phyloP scores from a whole-genome alignment of 1,140 invertebrate species.

The Magallana angulata region DNA sequence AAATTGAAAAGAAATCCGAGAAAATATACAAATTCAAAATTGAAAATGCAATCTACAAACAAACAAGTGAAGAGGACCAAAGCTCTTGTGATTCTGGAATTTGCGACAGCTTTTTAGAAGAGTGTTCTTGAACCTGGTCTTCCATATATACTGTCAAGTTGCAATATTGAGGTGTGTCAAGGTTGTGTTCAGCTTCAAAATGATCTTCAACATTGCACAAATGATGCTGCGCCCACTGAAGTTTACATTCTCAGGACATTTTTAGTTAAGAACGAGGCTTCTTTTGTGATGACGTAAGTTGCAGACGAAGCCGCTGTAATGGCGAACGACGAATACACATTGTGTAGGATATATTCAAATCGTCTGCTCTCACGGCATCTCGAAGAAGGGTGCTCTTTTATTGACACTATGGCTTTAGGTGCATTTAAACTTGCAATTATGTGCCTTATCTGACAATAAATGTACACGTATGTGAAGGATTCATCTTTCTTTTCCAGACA shows the following conservation, averaged over 20 bases:
- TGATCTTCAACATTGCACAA: neutral
- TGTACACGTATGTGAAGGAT: too few species aligned
- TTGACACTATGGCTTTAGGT: too few species aligned
- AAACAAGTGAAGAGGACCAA: slow-evolving; percentile 36
- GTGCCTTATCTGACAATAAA: too few species aligned
- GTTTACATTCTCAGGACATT: slow-evolving; percentile 20
- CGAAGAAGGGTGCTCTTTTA: too few species aligned
- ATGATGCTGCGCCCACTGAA: neutral
- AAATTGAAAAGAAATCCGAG: neutral
- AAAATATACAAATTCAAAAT: slow-evolving; percentile 22
- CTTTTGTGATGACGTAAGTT: neutral
- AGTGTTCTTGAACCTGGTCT: neutral
- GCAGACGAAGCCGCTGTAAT: neutral
- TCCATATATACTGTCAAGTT: neutral
- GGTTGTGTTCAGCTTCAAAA: neutral
- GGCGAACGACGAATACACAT: neutral
- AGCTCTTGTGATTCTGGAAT: slow-evolving; percentile 40
- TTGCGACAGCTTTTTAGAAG: neutral
- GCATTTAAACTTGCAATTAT: too few species aligned
- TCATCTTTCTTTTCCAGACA: too few species aligned
- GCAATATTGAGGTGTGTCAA: neutral
- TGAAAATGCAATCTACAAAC: slow-evolving; percentile 33
- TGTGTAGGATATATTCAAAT: neutral
- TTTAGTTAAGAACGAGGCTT: neutral
- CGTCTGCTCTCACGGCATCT: too few species aligned